These are phyloP conservation scores for Chrysopa pallens DNA, from an alignment of 1,140 invertebrate species.

Conservation along the genomic window DNA sequence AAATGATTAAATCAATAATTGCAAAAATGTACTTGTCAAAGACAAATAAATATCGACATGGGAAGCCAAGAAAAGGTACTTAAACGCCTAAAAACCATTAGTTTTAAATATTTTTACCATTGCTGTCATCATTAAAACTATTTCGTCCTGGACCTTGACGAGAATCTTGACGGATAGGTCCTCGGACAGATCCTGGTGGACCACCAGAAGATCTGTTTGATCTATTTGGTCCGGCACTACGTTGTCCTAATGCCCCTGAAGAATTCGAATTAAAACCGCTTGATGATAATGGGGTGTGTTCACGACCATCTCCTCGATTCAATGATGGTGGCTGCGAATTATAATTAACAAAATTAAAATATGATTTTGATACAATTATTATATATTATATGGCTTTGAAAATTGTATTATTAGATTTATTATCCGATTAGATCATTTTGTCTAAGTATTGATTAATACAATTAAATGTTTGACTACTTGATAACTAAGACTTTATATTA, in stretches of 20 bases:
- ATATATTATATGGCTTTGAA: too few species aligned
- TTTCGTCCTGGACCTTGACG: conserved; percentile 6
- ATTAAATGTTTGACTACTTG: too few species aligned
- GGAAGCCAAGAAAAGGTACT: too few species aligned
- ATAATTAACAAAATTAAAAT: background rate
- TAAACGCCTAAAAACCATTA: too few species aligned
- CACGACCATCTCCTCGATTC: background rate
- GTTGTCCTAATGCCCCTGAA: background rate
- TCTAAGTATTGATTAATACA: too few species aligned
- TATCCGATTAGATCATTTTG: too few species aligned
- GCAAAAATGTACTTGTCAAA: too few species aligned
- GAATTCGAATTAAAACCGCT: background rate
- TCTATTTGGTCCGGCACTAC: background rate
- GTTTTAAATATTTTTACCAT: background rate
- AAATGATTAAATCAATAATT: too few species aligned
- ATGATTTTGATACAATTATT: too few species aligned
- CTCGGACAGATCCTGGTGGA: background rate
- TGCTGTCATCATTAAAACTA: conserved; percentile 13
- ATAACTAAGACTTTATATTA: too few species aligned
- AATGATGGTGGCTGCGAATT: background rate
- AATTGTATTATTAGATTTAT: too few species aligned
- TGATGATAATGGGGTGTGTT: background rate
- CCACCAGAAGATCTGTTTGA: background rate
- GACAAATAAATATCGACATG: too few species aligned
- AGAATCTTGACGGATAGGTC: conserved; percentile 9